These are phyloP conservation scores for Nemurella pictetii DNA, from an alignment of 2,888 invertebrate genomes.

Conservation along the genomic window DNA sequence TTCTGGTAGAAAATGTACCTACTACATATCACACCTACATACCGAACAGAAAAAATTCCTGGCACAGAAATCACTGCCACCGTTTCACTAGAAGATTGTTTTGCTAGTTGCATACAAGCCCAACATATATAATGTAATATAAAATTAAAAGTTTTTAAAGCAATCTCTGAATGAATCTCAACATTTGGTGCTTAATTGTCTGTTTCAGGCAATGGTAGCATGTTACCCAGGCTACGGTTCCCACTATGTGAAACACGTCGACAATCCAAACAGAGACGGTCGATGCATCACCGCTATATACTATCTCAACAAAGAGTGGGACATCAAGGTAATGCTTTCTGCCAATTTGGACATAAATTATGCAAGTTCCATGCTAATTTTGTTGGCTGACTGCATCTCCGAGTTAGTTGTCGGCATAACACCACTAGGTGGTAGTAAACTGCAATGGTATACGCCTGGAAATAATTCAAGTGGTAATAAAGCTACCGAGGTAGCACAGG, in stretches of 20 bases:
- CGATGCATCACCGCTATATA: slow-evolving; percentile 97
- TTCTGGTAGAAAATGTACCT: too few species aligned
- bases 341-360: not conserved
- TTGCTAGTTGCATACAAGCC: too few species aligned
- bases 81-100: too few species aligned
- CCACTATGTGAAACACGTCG: slow-evolving; percentile 95
- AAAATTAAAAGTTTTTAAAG: too few species aligned
- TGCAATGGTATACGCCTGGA: not conserved
- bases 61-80: too few species aligned
- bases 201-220: slow-evolving; percentile 93
- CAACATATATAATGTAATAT: too few species aligned
- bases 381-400: too few species aligned
- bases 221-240: slow-evolving; percentile 95
- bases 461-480: not conserved
- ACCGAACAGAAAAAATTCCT: too few species aligned
- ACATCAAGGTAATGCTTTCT: slow-evolving; percentile 64
- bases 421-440: not conserved
- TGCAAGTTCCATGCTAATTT: not conserved
- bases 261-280: slow-evolving; percentile 96
- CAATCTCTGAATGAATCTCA: too few species aligned
- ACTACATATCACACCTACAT: too few species aligned
- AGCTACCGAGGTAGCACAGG: not conserved
- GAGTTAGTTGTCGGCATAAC: not conserved
- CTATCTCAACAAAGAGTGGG: slow-evolving; percentile 95
- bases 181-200: slow-evolving; percentile 23